Base-by-base conservation (phyloP, 2,113 vertebrate species). In the Zingel zingel region DNA sequence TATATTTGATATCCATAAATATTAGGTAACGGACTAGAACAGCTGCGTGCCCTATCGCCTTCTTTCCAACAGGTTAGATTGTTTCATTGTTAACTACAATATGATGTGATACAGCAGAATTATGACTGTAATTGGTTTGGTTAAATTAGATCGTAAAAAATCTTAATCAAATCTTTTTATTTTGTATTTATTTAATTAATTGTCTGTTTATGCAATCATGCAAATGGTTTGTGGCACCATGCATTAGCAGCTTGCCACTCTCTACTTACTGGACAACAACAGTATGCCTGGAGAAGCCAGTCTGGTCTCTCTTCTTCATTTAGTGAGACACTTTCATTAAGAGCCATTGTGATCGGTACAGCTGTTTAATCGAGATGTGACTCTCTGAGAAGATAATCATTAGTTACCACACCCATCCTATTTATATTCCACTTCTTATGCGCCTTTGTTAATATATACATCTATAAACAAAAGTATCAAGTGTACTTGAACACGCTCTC, bases 371-470 rank as follows among this genome's bases (percentile, higher is more conserved):
- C 64, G 56, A 64, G 66, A 77, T 57, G 47, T 16, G 63, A 63
- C 51, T 33, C 53, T 7, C 43, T 67, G 67, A 51, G 53, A 78
- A 59, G 61, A 76, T 73, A 57, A 80, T 62, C 51, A 85, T 72
- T 70, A 51, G 74, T 69, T 8, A 18, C 23, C 59, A 66, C 16
- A 51, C 8, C 15, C 18, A 56, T 67, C 27, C 19, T 21, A 47
- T 81, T 81, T 50, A 51, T 48, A 77, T 77, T 33, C 47, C 8
- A 36, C 13, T 58, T 58, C 18, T 54, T 12, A 0, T 1, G 2
- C 1, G 9, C 45, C 53, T 70, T 54, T 59, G 19, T 19, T 19
- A 39, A 68, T 27, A 61, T 7, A 15, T 25, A 58, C 30, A 51
- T 63, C 47, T 61, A 69, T 66, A 48, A 69, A 75, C 61, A 65